A percentile compares a stretch with the other conserved stretches of the same genome.
Evolutionary conservation across 2,888 invertebrate species (phyloP).

Genomic region (Oasisia sp.): DNA sequence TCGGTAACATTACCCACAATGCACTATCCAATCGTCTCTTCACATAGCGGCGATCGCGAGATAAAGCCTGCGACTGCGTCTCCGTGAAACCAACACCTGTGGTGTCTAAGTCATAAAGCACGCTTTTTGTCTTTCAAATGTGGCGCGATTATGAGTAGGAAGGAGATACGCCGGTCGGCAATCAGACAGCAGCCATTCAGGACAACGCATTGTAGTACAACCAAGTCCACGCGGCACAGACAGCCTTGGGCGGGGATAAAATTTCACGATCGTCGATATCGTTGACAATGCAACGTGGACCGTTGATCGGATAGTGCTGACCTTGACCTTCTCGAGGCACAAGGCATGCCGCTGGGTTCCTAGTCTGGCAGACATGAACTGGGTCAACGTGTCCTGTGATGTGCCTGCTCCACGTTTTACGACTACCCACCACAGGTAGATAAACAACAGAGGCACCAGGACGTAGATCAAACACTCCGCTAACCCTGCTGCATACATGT

Average conservation of each 20-base stretch:
- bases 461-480: background rate
- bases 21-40: background rate
- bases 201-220: background rate
- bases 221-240: background rate
- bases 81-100: background rate
- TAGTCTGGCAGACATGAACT: background rate
- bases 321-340: background rate
- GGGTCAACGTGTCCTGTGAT: background rate
- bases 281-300: background rate
- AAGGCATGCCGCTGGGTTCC: background rate
- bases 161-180: background rate
- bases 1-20: background rate
- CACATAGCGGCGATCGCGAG: background rate
- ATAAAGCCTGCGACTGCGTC: background rate
- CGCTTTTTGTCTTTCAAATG: background rate
- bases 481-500: background rate
- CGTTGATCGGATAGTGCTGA: background rate
- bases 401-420: background rate
- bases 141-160: background rate
- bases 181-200: background rate
- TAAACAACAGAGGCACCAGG: background rate
- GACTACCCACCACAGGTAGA: background rate
- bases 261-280: background rate
- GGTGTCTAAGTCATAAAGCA: background rate
- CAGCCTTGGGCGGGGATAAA: background rate